phyloP scores from a whole-genome alignment of 2,113 vertebrate species.

The Todiramphus chloris region DNA sequence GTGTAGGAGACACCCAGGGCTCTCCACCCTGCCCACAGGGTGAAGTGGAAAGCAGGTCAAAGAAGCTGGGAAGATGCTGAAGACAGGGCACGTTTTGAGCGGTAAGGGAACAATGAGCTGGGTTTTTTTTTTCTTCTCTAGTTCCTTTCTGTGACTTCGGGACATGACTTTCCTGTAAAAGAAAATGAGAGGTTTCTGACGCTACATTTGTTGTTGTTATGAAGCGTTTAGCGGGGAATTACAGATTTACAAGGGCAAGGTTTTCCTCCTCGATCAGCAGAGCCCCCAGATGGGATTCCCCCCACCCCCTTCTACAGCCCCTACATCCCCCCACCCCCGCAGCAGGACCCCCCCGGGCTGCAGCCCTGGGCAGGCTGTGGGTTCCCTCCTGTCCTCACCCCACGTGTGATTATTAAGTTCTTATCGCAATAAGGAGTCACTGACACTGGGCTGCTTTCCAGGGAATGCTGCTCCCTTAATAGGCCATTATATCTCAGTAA shows the following conservation, averaged over 20 bases:
- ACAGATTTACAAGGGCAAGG: constrained; percentile 2
- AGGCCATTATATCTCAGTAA: constrained; percentile 56
- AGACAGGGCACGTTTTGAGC: not conserved
- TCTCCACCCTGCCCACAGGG: not conserved
- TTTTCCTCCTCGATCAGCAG: constrained; percentile 31
- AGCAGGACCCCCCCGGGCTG: not conserved
- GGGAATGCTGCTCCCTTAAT: constrained; percentile 66
- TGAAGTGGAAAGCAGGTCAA: not conserved
- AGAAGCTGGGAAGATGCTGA: not conserved
- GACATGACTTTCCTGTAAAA: constrained; percentile 12
- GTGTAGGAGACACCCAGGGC: not conserved
- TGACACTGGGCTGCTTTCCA: constrained; percentile 65
- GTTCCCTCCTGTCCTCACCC: constrained; percentile 44
- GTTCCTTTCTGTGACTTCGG: not conserved
- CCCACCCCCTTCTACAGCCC: not conserved
- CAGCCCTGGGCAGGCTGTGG: not conserved
- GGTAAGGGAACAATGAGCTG: not conserved
- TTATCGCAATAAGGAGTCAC: constrained; percentile 63
- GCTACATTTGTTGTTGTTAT: constrained; percentile 12
- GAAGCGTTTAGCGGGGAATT: constrained; percentile 36
- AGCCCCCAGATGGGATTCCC: not conserved
- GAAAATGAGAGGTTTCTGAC: constrained; percentile 33
- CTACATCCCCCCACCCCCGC: no score
- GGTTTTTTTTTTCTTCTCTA: not conserved
- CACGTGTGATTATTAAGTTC: constrained; percentile 65